phyloP scores from a whole-genome alignment of 2,797 vertebrate genomes.

The Rhinophrynus dorsalis region DNA sequence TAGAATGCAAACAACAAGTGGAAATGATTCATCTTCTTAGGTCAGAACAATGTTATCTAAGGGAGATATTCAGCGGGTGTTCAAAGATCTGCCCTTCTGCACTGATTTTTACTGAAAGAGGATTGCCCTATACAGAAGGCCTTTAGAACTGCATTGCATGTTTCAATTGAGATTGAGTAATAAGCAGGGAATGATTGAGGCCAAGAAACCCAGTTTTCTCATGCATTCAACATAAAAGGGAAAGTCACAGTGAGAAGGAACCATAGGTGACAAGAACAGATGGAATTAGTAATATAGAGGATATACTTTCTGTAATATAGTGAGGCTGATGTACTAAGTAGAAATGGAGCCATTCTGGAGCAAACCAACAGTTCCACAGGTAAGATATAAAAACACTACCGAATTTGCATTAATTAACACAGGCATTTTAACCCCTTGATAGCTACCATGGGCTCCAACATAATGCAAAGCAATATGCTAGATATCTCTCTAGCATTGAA shows the following conservation, averaged over 20 bases:
- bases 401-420: no score
- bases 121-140: conserved; percentile 5
- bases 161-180: conserved; percentile 26
- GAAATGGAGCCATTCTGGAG: no score
- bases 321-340: no score
- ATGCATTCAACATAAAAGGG: conserved; percentile 35
- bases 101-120: conserved; percentile 13
- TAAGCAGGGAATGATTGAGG: conserved; percentile 39
- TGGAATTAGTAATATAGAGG: conserved; percentile 23
- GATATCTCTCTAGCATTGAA: no score
- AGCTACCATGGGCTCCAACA: no score
- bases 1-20: conserved; percentile 27
- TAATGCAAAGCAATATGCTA: no score
- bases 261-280: conserved; percentile 12
- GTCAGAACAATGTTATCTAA: conserved; percentile 23
- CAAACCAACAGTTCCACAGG: no score
- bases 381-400: no score
- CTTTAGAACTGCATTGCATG: conserved; percentile 31
- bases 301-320: conserved; percentile 25
- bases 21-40: conserved; percentile 14
- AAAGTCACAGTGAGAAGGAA: not conserved
- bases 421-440: no score
- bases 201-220: conserved; percentile 30
- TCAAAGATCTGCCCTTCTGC: conserved; percentile 23
- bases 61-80: conserved; percentile 18